Base-by-base conservation (phyloP, 2,888 invertebrate genomes). In the Drosophila mayaguana region DNA sequence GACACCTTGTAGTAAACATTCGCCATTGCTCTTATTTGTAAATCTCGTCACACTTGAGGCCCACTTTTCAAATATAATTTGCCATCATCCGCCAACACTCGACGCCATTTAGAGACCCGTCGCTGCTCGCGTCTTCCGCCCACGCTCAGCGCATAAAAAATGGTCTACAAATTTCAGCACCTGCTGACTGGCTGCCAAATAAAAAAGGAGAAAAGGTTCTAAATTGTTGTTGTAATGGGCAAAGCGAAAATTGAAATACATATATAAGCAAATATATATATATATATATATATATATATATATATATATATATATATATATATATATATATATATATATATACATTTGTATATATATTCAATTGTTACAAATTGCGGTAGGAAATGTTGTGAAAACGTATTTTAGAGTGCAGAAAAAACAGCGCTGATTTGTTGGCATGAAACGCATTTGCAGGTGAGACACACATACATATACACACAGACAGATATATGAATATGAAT, bases 401-500 rank as follows among this genome's bases (percentile, higher is more conserved):
- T 67, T 68, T 76, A 46, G 59, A 32, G 48, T 50, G 55, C 12
- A 7, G 20, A 6, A 40, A 72, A 61, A 76, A 59, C 54, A 50
- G 77, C 40, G 22, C 40, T 55, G 68, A 68, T 74, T 70, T 74
- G 61, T 36, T 46, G 34, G 53, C 25, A 34, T 36, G 57, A n/a
- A 38, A 18, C 7, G 45, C 18, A 48, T 54, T n/a, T 7, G 18
- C 43, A 42, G 16, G 38, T 36, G 42, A 40, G 38, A 46, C n/a
- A 22, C 63, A 55, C 25, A 28, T 20, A 18, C 63, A 46, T 14
- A 20, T 22, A 16, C 0, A n/a, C 7, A 20, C 5, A 20, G 16
- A 34, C 54, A 12, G 34, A 53, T 54, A 77, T 75, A 75, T 78
- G 81, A 81, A 78, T 80, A 78, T 75, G 72, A 72, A 80, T 72